Conservation (phyloP, 2,888 invertebrate genomes). For the Endomychus coccineus region DNA sequence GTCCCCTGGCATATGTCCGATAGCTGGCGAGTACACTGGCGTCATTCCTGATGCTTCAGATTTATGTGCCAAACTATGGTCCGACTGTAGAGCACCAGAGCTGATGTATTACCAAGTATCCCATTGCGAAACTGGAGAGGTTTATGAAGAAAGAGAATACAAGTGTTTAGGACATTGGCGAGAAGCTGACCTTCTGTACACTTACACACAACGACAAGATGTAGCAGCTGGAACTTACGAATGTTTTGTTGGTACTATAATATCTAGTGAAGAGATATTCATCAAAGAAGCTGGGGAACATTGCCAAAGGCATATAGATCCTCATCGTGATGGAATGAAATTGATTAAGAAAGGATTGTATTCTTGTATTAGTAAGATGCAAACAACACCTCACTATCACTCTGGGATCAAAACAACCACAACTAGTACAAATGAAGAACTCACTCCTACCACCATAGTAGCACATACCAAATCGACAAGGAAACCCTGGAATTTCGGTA, state of each 20-base stretch:
- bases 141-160: slow-evolving; percentile 60
- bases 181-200: slow-evolving; percentile 54
- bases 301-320: slow-evolving; percentile 54
- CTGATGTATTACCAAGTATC: slow-evolving; percentile 61
- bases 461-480: slow-evolving; percentile 24
- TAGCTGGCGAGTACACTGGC: slow-evolving; percentile 59
- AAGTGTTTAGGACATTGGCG: slow-evolving; percentile 60
- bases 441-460: slow-evolving; percentile 14
- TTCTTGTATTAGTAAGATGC: slow-evolving; percentile 27
- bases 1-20: slow-evolving; percentile 48
- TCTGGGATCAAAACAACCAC: slow-evolving; percentile 14
- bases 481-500: slow-evolving; percentile 30
- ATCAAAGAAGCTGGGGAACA: slow-evolving; percentile 62
- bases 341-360: slow-evolving; percentile 44
- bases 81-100: slow-evolving; percentile 57
- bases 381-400: not conserved
- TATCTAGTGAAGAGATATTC: slow-evolving; percentile 52
- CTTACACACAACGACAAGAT: slow-evolving; percentile 58
- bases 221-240: slow-evolving; percentile 52
- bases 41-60: slow-evolving; percentile 53
- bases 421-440: slow-evolving; percentile 13
- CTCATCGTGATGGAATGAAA: slow-evolving; percentile 55
- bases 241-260: slow-evolving; percentile 57
- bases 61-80: slow-evolving; percentile 57
- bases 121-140: slow-evolving; percentile 51